Evolutionary conservation across 2,888 invertebrate genomes (phyloP).

Genomic region (Ypsolopha sequella): DNA sequence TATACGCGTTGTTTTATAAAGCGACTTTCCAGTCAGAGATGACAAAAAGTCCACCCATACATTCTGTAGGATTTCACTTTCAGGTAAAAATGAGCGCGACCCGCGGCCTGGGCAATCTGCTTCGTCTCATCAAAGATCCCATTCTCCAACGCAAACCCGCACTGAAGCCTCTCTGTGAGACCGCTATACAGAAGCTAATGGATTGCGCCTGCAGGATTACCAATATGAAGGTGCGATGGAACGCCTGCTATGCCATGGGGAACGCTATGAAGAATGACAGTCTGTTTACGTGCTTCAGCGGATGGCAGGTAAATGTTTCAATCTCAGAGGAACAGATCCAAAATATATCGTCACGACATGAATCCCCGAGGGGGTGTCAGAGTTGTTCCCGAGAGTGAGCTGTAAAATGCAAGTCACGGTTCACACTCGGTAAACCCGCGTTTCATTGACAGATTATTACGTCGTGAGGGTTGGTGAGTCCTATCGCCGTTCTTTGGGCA

Average conservation of each 20-base stretch:
- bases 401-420: no score
- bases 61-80: conserved; percentile 8
- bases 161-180: conserved; percentile 65
- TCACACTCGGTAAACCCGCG: no score
- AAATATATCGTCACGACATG: no score
- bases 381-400: no score
- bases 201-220: conserved; percentile 77
- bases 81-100: conserved; percentile 80
- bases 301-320: conserved; percentile 62
- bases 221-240: conserved; percentile 93
- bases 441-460: no score
- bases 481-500: no score
- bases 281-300: conserved; percentile 50
- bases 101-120: conserved; percentile 83
- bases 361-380: no score
- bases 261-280: conserved; percentile 78
- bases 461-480: no score
- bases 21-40: no score
- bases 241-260: conserved; percentile 90
- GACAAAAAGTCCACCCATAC: no score
- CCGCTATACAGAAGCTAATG: conserved; percentile 75
- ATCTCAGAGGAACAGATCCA: not conserved
- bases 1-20: no score
- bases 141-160: conserved; percentile 54
- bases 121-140: conserved; percentile 72